phyloP scores from a whole-genome alignment of 2,113 vertebrate genomes.

The Proteles cristata region DNA sequence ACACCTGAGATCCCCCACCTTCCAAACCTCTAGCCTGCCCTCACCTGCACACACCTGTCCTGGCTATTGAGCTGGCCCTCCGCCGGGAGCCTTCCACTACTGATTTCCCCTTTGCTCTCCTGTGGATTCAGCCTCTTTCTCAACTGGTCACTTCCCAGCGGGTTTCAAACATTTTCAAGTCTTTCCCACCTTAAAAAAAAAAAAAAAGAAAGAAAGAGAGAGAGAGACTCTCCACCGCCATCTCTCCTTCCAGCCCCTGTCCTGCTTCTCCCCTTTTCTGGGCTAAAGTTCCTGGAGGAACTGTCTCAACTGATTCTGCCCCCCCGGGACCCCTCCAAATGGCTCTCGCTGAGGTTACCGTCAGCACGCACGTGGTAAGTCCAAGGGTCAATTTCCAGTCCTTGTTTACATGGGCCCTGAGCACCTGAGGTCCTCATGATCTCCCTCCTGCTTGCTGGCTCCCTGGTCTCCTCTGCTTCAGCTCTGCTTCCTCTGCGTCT shows the following conservation, averaged over 20 bases:
- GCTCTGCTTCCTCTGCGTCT: not conserved
- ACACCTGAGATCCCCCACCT: not conserved
- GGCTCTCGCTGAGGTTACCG: not conserved
- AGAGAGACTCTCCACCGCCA: not conserved
- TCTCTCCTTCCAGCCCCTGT: not conserved
- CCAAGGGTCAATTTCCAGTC: not conserved
- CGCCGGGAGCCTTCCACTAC: not conserved
- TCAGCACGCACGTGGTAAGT: accelerated
- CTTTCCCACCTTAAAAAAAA: not conserved
- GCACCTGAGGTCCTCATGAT: not conserved
- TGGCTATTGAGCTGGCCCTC: not conserved
- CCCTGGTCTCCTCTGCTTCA: not conserved
- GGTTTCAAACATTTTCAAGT: not conserved
- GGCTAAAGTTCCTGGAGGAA: not conserved
- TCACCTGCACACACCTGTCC: not conserved
- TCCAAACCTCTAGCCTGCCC: not conserved
- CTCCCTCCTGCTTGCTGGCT: not conserved
- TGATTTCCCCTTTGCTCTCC: not conserved
- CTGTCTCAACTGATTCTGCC: not conserved
- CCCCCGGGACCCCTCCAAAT: not conserved
- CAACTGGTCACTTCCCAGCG: not conserved
- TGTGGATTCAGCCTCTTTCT: not conserved
- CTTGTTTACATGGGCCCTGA: not conserved
- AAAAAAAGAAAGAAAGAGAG: not conserved
- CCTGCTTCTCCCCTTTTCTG: not conserved